phyloP scores from a whole-genome alignment of 2,888 invertebrate species.

The Coleophora deauratella region DNA sequence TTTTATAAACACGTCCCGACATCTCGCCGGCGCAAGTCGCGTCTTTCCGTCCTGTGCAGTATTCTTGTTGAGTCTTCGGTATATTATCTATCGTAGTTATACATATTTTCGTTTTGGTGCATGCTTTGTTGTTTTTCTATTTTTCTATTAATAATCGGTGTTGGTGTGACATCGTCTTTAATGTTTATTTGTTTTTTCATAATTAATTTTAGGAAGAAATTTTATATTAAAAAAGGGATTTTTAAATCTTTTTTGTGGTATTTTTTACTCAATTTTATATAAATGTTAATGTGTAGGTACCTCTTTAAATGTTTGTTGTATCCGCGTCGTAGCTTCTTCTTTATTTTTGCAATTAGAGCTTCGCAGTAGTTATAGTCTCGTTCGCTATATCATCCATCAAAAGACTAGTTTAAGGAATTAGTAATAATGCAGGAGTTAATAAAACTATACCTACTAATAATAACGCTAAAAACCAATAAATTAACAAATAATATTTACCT shows the following conservation, averaged over 20 bases:
- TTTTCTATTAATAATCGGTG: slow-evolving; percentile 36
- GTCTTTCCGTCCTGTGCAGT: neutral
- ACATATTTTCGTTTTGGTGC: no score
- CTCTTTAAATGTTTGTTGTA: slow-evolving; percentile 24
- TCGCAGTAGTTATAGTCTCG: slow-evolving; percentile 29
- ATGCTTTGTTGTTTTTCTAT: slow-evolving; percentile 29
- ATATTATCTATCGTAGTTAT: slow-evolving; percentile 26
- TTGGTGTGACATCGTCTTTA: slow-evolving; percentile 64
- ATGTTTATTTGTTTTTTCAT: neutral
- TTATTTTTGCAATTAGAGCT: slow-evolving; percentile 23
- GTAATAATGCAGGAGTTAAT: neutral
- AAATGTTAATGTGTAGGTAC: no score
- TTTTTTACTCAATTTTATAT: no score
- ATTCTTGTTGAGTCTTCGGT: slow-evolving; percentile 15
- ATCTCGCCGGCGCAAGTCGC: slow-evolving; percentile 1
- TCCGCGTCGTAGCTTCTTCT: slow-evolving; percentile 22
- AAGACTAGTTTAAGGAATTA: slow-evolving; percentile 7
- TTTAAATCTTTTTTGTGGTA: no score
- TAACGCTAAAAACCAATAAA: no score
- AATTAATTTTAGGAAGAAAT: slow-evolving; percentile 3
- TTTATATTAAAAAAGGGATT: no score
- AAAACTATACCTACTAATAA: no score
- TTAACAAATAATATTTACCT: no score
- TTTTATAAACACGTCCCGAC: neutral
- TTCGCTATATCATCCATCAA: no score